Conservation (phyloP, 1,140 invertebrate species). For the Bombus ignitus region DNA sequence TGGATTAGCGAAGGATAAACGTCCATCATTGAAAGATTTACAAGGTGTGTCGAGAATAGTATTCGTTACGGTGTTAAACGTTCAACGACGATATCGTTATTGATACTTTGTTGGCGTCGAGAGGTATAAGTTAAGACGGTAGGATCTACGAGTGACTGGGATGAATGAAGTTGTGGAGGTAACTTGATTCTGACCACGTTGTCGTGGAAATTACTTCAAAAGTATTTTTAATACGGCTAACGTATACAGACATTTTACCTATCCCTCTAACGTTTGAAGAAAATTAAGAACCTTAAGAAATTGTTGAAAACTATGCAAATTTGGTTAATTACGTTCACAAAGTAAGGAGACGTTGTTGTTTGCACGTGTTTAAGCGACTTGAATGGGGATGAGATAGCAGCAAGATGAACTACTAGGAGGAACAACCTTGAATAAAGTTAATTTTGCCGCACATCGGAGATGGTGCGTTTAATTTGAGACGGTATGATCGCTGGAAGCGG, state of each 20-base stretch:
- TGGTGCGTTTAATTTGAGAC: constrained; percentile 40
- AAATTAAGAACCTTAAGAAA: neutral
- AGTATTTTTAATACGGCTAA: neutral
- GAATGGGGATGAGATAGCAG: neutral
- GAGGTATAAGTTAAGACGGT: neutral
- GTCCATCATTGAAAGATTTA: neutral
- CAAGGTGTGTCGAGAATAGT: neutral
- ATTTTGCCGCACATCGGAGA: neutral
- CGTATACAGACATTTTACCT: too few relatives aligned
- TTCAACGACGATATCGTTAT: neutral
- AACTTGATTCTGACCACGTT: neutral
- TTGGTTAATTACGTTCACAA: neutral
- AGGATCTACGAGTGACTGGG: too few relatives aligned
- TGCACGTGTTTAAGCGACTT: neutral
- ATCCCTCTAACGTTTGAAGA: neutral
- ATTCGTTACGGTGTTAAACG: neutral
- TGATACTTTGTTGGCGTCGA: neutral
- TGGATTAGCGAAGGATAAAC: neutral
- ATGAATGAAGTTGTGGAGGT: neutral
- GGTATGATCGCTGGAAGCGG: constrained; percentile 25
- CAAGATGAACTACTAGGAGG: neutral
- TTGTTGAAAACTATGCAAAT: neutral
- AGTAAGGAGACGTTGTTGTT: neutral
- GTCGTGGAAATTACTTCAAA: neutral
- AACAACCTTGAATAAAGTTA: constrained; percentile 17